These are phyloP conservation scores for Aphyosemion australe DNA, from an alignment of 2,113 vertebrate species.

Conservation along the genomic window DNA sequence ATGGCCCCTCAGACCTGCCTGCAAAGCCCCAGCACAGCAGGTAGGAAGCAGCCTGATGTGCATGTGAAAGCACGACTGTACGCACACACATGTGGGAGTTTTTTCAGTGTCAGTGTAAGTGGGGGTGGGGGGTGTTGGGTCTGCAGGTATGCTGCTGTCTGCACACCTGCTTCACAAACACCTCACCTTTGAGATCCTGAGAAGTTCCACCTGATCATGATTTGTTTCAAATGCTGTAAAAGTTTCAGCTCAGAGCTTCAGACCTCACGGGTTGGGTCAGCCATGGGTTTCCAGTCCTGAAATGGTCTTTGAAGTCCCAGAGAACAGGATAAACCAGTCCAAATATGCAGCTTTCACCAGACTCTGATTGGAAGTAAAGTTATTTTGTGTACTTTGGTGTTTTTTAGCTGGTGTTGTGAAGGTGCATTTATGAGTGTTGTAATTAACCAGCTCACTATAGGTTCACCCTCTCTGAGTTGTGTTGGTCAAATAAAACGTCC, in stretches of 20 bases:
- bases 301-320: too few species aligned
- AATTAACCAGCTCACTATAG: too few species aligned
- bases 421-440: too few species aligned
- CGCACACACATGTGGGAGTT: background rate
- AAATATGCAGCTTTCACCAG: too few species aligned
- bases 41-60: constrained; percentile 71
- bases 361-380: too few species aligned
- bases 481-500: background rate
- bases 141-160: constrained; percentile 6
- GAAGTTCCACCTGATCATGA: background rate
- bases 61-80: constrained; percentile 3
- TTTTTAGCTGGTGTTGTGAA: too few species aligned
- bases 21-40: constrained; percentile 88
- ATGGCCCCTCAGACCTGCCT: constrained; percentile 87
- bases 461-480: background rate
- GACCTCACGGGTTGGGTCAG: too few species aligned
- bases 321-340: too few species aligned
- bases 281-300: too few species aligned
- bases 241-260: background rate
- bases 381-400: too few species aligned
- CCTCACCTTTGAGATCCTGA: background rate
- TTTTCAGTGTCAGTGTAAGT: too few species aligned
- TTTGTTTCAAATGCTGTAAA: background rate
- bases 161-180: constrained; percentile 12
- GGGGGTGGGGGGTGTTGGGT: too few species aligned